Base-by-base conservation (phyloP, 2,888 invertebrate genomes). In the Endomychus coccineus region DNA sequence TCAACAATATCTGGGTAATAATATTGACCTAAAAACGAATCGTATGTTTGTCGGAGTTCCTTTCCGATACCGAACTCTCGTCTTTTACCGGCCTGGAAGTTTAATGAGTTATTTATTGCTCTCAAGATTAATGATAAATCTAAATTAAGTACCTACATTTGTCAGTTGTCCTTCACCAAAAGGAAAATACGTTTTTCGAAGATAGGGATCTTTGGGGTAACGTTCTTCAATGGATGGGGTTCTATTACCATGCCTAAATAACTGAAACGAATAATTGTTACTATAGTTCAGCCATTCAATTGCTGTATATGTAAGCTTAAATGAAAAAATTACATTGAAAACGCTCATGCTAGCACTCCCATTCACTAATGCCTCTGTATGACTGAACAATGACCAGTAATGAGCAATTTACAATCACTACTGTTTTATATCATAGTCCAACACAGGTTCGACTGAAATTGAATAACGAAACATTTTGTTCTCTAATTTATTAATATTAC, bases 181-280 rank as follows among this genome's bases (percentile, higher is more conserved):
- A 7, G 21, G 21, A n/a, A 19, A 19, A n/a, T 19, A 19, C n/a
- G 21, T 19, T n/a, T 7, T 19, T 7, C n/a, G 6, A n/a, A 7
- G 6, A n/a, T 19, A 19, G 6, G 21, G 21, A 19, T 19, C 21
- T 7, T 19, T 19, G 6, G 21, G 21, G n/a, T 19, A 19, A 7
- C 21, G 6, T 19, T 19, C 21, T 7, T 7, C 6, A 6, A 7
- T n/a, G n/a, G 21, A 7, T n/a, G n/a, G 21, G 21, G 21, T 19
- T 19, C 21, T 19, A 22, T 21, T 14, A 28, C 12, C 14, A 34
- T 21, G 21, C 21, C 21, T 19, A 19, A 19, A 37, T 14, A 32
- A 23, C 34, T 40, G 28, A 33, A 27, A 36, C 27, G 12, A n/a
- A n/a, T n/a, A n/a, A n/a, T n/a, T n/a, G n/a, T n/a, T n/a, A n/a